Evolutionary conservation across 2,888 invertebrate species (phyloP).

Genomic region (Pachymerium ferrugineum): DNA sequence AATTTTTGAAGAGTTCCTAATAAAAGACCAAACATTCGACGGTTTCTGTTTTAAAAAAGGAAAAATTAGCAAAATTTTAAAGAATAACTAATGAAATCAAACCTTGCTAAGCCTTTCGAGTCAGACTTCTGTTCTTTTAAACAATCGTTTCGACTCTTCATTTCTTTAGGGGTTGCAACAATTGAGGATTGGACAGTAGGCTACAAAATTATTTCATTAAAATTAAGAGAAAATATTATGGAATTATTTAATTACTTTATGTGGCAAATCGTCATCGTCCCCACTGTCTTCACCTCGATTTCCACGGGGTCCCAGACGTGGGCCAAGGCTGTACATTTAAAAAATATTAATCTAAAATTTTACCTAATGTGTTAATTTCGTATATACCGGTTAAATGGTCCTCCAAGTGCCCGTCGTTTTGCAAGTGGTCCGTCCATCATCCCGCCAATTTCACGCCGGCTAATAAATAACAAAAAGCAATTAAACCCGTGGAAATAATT

Average conservation of each 20-base stretch:
- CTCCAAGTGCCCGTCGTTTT: slow-evolving; percentile 42
- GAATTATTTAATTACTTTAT: slow-evolving; percentile 40
- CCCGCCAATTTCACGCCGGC: slow-evolving; percentile 42
- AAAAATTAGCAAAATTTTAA: neutral
- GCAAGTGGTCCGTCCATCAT: slow-evolving; percentile 43
- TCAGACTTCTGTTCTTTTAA: slow-evolving; percentile 76
- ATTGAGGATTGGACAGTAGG: slow-evolving; percentile 68
- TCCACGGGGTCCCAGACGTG: slow-evolving; percentile 36
- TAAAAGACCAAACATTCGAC: slow-evolving; percentile 92
- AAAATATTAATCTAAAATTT: slow-evolving; percentile 24
- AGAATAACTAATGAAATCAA: neutral
- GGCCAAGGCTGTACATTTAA: slow-evolving; percentile 41
- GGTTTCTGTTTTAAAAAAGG: slow-evolving; percentile 61
- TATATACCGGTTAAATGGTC: slow-evolving; percentile 44
- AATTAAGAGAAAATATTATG: too few relatives aligned
- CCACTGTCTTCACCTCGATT: slow-evolving; percentile 45
- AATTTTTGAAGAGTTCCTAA: slow-evolving; percentile 93
- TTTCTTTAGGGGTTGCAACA: slow-evolving; percentile 66
- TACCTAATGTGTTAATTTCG: neutral
- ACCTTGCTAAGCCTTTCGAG: slow-evolving; percentile 60
- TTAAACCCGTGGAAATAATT: neutral
- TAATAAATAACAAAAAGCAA: slow-evolving; percentile 36
- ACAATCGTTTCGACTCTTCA: slow-evolving; percentile 74
- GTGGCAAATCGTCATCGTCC: slow-evolving; percentile 46
- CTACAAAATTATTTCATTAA: slow-evolving; percentile 45